A percentile compares a stretch with the other conserved stretches of the same genome.
These are phyloP conservation scores for Apis mellifera DNA, from an alignment of 1,140 invertebrate genomes.

Conservation along the genomic window Amel_HAv3.1 CM009934.2:4810001-4810500, in stretches of 20 bases:
- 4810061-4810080: background rate
- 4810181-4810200: slow-evolving; percentile 7
- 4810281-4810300: background rate
- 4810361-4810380: slow-evolving; percentile 22
- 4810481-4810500: background rate
- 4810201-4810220: slow-evolving; percentile 14
- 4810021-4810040: slow-evolving; percentile 16
- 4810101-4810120: background rate
- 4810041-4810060: slow-evolving; percentile 2
- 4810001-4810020: background rate
- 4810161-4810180: background rate
- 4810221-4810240: slow-evolving; percentile 30
- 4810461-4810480: background rate
- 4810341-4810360: slow-evolving; percentile 36
- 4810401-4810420: slow-evolving; percentile 43
- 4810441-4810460: slow-evolving; percentile 40
- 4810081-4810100: background rate
- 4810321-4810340: slow-evolving; percentile 31
- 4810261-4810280: background rate
- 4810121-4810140: slow-evolving; percentile 11
- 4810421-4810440: slow-evolving; percentile 53
- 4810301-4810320: slow-evolving; percentile 16
- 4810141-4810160: background rate
- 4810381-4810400: slow-evolving; percentile 4
- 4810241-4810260: background rate